Base-by-base conservation (phyloP, 2,888 invertebrate species). In the Cataglyphis rosenhaueri region DNA sequence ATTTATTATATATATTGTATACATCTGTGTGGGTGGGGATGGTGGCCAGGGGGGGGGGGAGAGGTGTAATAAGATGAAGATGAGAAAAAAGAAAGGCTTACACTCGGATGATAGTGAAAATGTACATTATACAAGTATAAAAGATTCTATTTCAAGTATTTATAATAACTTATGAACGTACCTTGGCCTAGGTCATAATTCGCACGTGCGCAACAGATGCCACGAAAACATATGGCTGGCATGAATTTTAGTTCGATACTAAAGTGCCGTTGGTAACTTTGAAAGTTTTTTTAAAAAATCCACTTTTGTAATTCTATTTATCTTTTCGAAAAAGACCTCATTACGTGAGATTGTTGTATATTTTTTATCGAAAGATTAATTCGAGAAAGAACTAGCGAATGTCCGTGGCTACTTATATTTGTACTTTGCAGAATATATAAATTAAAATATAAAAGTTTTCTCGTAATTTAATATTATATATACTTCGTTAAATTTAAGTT, bases 121-220 rank as follows among this genome's bases (percentile, higher is more conserved):
- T 35, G 32, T 35, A 44, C n/a, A 52, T 52, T 15, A 52, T 2
- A 8, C n/a, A 52, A 2, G 8, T 2, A n/a, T n/a, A n/a, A 8
- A 52, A 52, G 1, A 1, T 52, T 8, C 18, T 52, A 52, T 52
- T 52, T 52, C 15, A n/a, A n/a, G 0, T 2, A n/a, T 52, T 52
- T n/a, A 8, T 52, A 52, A 8, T 52, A 52, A 15, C 3, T 38
- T 57, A 38, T 18, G 35, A 25, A 38, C 10, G 18, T 57, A 57
- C 18, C 10, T 71, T 59, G 59, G 32, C 44, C 81, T 65, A 85
- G 85, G 62, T 86, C 88, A 86, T 91, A 89, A 87, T 87, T 92
- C 90, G 90, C 92, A 92, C 87, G 90, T 90, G 92, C 86, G 92
- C 92, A 92, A 92, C 92, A 92, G 92, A 92, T 92, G 92, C 90